phyloP scores from a whole-genome alignment of 2,888 invertebrate genomes.

The Cephus runcator region DNA sequence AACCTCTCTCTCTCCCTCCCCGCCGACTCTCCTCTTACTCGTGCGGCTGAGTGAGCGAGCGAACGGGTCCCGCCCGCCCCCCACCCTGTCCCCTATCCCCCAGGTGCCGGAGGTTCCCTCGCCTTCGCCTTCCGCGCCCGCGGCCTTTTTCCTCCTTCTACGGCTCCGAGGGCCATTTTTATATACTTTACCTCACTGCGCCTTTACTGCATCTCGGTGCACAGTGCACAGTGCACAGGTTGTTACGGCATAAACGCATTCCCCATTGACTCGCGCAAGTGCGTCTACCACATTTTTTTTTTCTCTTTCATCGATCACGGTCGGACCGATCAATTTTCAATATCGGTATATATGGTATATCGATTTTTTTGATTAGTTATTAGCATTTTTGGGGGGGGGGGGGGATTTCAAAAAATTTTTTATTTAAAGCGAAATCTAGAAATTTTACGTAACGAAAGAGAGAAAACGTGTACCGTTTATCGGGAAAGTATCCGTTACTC shows the following conservation, averaged over 20 bases:
- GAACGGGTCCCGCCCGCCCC: conserved; percentile 2
- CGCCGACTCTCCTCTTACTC: conserved; percentile 22
- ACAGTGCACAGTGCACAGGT: neutral
- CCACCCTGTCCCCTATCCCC: neutral
- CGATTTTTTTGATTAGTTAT: neutral
- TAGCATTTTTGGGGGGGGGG: neutral
- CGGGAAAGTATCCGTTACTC: neutral
- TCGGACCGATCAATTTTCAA: too few species aligned
- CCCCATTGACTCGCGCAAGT: neutral
- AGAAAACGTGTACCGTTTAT: neutral
- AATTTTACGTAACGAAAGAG: neutral
- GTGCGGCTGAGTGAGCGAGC: conserved; percentile 12
- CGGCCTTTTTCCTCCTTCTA: conserved; percentile 28
- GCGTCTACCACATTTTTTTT: neutral
- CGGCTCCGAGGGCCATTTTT: neutral
- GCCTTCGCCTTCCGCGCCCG: conserved; percentile 32
- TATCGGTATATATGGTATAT: neutral
- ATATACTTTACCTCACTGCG: conserved; percentile 10
- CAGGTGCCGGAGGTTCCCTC: conserved; percentile 15
- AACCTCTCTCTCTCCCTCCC: conserved; percentile 24
- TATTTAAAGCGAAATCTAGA: rapidly evolving
- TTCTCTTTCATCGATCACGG: neutral
- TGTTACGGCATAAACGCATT: neutral
- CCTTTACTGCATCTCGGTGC: conserved; percentile 6
- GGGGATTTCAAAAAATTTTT: neutral